Base-by-base conservation (phyloP, 1,140 invertebrate genomes). In the Venustaconcha ellipsiformis region DNA sequence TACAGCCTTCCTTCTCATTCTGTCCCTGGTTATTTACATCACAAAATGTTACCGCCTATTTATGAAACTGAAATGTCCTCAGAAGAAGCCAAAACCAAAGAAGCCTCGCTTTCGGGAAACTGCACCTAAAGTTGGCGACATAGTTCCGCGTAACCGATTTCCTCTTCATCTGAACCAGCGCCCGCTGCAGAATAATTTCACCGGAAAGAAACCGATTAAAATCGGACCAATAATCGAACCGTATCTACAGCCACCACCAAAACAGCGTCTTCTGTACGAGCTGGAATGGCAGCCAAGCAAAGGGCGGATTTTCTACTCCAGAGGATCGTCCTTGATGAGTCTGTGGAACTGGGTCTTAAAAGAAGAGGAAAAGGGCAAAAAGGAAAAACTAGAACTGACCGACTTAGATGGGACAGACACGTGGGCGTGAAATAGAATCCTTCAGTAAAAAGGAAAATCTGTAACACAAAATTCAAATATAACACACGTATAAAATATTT, bases 221-320 rank as follows among this genome's bases (percentile, higher is more conserved):
- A 63, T 77, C 56, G 70, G 70, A 67, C 75, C 69, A 71, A 72
- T 68, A 55, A 57, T 77, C 56, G 75, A 77, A 23, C 75, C 75
- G 23, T 72, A 72, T 68, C 3, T 77, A 20, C 65, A 66, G 57
- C 69, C 70, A 18, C 75, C 75, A 8, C 13, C 75, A 0, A 77
- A 72, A 48, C 70, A 72, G 56, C 70, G 72, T 58, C 75, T 77
- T 5, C 55, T 77, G 5, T 77, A 77, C 59, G 70, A 67, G 30
- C 55, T 72, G 55, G 69, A 72, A 57, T 70, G 70, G 17, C 67
- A 70, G 26, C 75, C 75, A 20, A 77, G 70, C 17, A 77, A 65
- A 15, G 60, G 63, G 17, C 64, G 75, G 20, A 14, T 72, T 18
- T 48, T 48, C 37, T 48, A 48, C 37, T 48, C 37, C 37, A 48